Percentiles rank a stretch among this genome's conserved stretches.
Evolutionary conservation across 2,113 vertebrate genomes (phyloP).

Genomic region (Rhinichthys klamathensis): DNA sequence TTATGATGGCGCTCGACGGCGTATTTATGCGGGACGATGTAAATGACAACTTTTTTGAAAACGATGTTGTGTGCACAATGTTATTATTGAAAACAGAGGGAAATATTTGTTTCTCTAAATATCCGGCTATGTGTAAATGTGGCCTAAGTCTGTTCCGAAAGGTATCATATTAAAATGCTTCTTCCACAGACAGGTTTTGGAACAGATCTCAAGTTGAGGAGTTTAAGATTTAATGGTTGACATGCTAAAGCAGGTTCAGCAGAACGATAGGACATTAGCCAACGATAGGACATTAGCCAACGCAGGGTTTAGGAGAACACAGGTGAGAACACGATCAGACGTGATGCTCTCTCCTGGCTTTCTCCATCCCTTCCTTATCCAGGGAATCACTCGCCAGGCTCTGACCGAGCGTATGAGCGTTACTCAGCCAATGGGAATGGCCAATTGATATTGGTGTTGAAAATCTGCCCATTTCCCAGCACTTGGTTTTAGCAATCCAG

Average conservation of each 20-base stretch:
- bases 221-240: constrained; percentile 13
- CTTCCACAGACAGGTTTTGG: background rate
- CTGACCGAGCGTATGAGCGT: background rate
- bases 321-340: too few species aligned
- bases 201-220: background rate
- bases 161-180: background rate
- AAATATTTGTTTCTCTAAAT: too few species aligned
- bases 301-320: background rate
- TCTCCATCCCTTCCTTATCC: background rate
- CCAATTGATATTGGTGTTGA: background rate
- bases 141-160: too few species aligned
- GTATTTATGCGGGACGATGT: too few species aligned
- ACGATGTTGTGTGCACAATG: too few species aligned
- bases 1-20: too few species aligned
- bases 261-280: background rate
- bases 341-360: background rate
- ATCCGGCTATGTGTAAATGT: too few species aligned
- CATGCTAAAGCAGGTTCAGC: background rate
- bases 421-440: background rate
- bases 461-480: background rate
- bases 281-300: background rate
- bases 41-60: too few species aligned
- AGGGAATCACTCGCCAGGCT: background rate
- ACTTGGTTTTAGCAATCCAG: background rate
- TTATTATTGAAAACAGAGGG: too few species aligned